These are phyloP conservation scores for Sturnira hondurensis DNA, from an alignment of 2,113 vertebrate species.

Conservation along the genomic window DNA sequence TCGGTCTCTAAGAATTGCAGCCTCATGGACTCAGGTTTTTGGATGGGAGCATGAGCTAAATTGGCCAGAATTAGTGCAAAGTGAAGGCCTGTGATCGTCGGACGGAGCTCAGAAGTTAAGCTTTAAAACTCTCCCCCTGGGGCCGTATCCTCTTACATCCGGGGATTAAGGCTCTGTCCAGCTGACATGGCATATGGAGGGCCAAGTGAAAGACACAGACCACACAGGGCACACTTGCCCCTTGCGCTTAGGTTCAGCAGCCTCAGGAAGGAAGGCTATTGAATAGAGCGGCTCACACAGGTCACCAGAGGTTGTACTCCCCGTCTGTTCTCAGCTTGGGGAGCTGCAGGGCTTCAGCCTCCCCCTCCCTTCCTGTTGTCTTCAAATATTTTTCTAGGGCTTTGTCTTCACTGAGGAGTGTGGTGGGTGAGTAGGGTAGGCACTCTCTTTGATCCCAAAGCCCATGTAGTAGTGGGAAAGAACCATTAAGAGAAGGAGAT, in stretches of 20 bases:
- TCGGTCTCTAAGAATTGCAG: background rate
- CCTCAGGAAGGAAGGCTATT: background rate
- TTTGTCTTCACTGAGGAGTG: background rate
- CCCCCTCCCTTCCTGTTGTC: background rate
- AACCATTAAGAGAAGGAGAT: too few relatives aligned
- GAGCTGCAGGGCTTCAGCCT: background rate
- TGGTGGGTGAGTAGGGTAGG: background rate
- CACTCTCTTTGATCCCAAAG: background rate
- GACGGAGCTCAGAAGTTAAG: background rate
- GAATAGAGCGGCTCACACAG: background rate
- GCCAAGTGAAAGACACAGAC: background rate
- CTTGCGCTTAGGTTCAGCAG: background rate
- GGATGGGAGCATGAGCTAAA: background rate
- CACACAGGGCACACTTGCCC: background rate
- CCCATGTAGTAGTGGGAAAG: background rate
- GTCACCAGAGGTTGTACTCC: background rate
- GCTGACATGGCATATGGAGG: slow-evolving; percentile 6
- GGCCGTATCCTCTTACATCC: background rate
- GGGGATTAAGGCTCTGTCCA: background rate
- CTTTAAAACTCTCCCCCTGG: background rate
- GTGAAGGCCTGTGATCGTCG: background rate
- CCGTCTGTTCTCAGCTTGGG: background rate
- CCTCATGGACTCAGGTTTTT: background rate
- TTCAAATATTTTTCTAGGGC: background rate
- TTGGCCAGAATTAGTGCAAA: background rate